Evolutionary conservation across 2,888 invertebrate genomes (phyloP).

Genomic region (Temnothorax ravouxi): DNA sequence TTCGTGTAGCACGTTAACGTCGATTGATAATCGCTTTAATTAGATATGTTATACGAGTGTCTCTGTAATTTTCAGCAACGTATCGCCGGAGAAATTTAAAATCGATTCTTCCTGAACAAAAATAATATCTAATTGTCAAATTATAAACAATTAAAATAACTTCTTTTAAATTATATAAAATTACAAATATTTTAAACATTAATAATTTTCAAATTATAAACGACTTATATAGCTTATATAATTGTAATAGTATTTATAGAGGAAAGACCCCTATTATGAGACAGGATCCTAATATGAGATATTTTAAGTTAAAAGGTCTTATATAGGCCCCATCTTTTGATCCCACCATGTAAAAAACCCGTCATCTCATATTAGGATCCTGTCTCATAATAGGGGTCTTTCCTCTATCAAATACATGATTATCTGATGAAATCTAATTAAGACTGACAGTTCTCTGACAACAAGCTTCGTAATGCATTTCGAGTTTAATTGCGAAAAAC

Average conservation of each 20-base stretch:
- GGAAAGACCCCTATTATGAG: no score
- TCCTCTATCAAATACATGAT: neutral
- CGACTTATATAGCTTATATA: neutral
- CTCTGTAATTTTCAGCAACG: neutral
- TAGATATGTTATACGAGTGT: neutral
- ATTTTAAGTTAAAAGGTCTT: no score
- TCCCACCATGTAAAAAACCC: no score
- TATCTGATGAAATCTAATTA: neutral
- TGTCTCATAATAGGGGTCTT: no score
- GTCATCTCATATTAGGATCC: no score
- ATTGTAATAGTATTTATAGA: neutral
- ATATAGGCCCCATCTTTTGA: no score
- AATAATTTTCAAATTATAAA: neutral
- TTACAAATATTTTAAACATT: neutral
- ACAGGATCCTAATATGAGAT: no score
- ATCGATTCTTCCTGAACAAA: neutral
- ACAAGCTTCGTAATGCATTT: neutral
- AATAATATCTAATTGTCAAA: neutral
- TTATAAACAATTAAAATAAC: neutral
- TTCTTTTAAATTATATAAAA: neutral
- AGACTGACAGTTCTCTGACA: neutral
- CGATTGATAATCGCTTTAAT: constrained; percentile 15
- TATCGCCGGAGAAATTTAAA: neutral
- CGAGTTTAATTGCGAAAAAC: neutral
- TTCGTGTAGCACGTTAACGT: neutral